Evolutionary conservation across 2,797 vertebrate genomes (phyloP), one percentile per base, ranked within the genome.

Genomic region (Graptemys geographica): DNA sequence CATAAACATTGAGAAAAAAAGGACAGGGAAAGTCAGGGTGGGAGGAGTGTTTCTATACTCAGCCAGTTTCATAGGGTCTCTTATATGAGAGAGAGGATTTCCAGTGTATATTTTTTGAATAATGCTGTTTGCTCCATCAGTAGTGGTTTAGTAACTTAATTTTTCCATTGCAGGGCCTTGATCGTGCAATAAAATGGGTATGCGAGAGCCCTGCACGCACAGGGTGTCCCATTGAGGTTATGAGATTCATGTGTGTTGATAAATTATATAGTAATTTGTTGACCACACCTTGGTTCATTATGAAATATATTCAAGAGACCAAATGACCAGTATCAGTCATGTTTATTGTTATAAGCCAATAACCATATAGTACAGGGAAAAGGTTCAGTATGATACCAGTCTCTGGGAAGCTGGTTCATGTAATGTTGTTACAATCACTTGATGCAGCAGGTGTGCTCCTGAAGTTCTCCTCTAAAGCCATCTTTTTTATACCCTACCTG

Each of bases 61-160:
- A 27, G 52, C 8, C 28, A 41, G 4, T 31, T 11, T 59, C 28
- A 31, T 28, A 31, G 28, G 55, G 1, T 76, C 1, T 79, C 28
- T 57, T 62, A n/a, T 11, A 56, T 80, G 47, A 4, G 56, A 16
- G 15, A 49, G 41, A 52, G 47, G 5, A 1, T 79, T 49, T 44
- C 8, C 8, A 4, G 27, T 55, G 1, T 23, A 4, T 31, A 72
- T 27, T 84, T 86, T 3, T 1, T 33, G 15, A 0, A 0, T 31
- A 59, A 55, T 78, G 12, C 28, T 59, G 49, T 55, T 74, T 52
- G 74, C 28, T n/a, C 5, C 21, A 6, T 33, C 59, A 31, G 2
- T 76, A 79, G 10, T 37, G 8, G 1, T 6, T 53, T 65, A 80
- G 11, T 92, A 59, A 53, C 2, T 88, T 81, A 44, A 69, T 27